phyloP scores from a whole-genome alignment of 2,113 vertebrate genomes.

The Ondatra zibethicus region DNA sequence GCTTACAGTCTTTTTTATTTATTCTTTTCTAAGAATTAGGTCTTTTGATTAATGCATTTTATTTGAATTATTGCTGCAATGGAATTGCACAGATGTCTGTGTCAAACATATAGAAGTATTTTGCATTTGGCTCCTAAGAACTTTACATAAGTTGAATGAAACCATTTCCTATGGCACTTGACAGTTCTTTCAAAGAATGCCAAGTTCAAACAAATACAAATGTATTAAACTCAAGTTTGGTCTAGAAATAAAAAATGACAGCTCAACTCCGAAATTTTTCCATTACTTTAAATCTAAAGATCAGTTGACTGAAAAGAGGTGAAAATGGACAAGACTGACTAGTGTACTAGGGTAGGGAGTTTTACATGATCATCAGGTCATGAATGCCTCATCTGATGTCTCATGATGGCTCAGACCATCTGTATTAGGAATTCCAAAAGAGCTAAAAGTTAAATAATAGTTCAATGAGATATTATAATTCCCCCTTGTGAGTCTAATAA shows the following conservation, averaged over 20 bases:
- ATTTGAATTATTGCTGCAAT: neutral
- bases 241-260: neutral
- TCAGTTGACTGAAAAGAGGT: neutral
- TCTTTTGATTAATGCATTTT: neutral
- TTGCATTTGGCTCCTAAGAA: neutral
- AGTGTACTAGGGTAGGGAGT: neutral
- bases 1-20: neutral
- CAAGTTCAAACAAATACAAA: neutral
- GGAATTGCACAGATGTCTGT: neutral
- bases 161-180: neutral
- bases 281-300: neutral
- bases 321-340: neutral
- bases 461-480: neutral
- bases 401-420: neutral
- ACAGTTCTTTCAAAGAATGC: conserved; percentile 3
- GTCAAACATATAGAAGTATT: neutral
- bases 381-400: neutral
- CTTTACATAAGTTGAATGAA: neutral
- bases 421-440: neutral
- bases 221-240: neutral
- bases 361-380: neutral
- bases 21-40: neutral
- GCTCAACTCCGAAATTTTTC: neutral
- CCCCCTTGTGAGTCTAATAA: neutral
- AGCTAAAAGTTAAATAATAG: neutral